Base-by-base conservation (phyloP, 92 coral and sea anemone species). In the Heteractis magnifica region DNA sequence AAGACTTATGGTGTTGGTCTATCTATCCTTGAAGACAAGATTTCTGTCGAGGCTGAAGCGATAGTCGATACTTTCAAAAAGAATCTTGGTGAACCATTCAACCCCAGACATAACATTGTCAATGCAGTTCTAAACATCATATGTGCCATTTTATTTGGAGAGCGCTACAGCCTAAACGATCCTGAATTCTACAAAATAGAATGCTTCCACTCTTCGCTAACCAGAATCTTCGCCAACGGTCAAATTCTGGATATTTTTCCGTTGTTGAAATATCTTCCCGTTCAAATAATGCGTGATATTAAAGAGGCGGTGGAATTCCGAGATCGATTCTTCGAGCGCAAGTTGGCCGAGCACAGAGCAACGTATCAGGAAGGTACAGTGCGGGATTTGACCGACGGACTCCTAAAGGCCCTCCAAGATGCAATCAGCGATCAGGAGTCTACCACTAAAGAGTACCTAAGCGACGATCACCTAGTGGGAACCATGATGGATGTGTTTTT, bases 141-240 rank as follows among this genome's bases (percentile, higher is more conserved):
- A 68, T 93, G 92, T 52, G 92, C 90, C 15, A 82, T 85, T 15
- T 87, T 90, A 15, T 93, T 85, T 73, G 97, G 97, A 4, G 83
- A 86, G 65, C 86, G 90, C 56, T 93, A 85, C 70, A 81, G 85
- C 16, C 76, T 86, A 18, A 90, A 91, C 51, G 94, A 93, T 50
- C 91, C 94, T 51, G 94, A 93, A 77, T 93, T 93, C 77, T 72
- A 75, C 71, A 82, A 90, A 19, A 84, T 93, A 9, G 83, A 91
- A 65, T 84, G 82, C 56, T 89, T 88, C 82, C 89, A 88, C 68
- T 94, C 91, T 59, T 84, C 86, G 16, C 80, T 93, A 51, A 83
- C 86, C 10, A 86, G 88, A 19, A 84, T 89, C 19, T 83, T 90
- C 82, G 94, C 82, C 18, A 88, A 86, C 13, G 83, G 83, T 21